Conservation (phyloP, 2,888 invertebrate species). For the Cecidostiba fungosa region DNA sequence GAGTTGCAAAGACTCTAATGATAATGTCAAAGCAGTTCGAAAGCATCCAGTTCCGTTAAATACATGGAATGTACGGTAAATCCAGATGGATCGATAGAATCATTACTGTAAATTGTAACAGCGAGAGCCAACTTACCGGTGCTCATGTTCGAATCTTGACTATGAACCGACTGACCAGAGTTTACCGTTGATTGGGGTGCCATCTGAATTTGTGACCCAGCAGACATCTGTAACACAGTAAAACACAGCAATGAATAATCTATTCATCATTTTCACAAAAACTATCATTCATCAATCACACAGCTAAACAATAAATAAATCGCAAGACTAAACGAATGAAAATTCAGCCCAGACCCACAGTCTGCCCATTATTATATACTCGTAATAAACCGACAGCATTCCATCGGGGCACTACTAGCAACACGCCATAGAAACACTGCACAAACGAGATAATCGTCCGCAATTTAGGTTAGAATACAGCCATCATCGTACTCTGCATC, state of each 20-base stretch:
- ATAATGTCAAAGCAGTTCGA: slow-evolving; percentile 24
- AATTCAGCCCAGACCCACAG: background rate
- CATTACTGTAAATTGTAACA: background rate
- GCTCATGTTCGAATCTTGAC: slow-evolving; percentile 99
- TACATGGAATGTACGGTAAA: slow-evolving; percentile 54
- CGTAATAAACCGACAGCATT: background rate
- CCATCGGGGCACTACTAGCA: background rate
- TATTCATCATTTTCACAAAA: background rate
- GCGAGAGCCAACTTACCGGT: slow-evolving; percentile 86
- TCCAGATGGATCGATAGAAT: slow-evolving; percentile 61
- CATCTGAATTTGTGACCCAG: slow-evolving; percentile 98
- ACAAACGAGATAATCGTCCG: background rate
- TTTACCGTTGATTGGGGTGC: slow-evolving; percentile 96
- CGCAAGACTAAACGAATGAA: background rate
- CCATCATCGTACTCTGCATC: background rate
- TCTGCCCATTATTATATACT: background rate
- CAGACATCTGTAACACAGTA: slow-evolving; percentile 90
- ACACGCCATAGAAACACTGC: slow-evolving; percentile 5
- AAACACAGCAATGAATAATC: background rate
- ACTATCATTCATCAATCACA: background rate
- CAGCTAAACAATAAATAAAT: background rate
- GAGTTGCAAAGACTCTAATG: background rate
- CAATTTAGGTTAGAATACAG: slow-evolving; percentile 24
- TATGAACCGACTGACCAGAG: slow-evolving; percentile 92
- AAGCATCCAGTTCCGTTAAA: slow-evolving; percentile 60